Base-by-base conservation (phyloP, 2,888 invertebrate genomes). In the Hypolimnas misippus region DNA sequence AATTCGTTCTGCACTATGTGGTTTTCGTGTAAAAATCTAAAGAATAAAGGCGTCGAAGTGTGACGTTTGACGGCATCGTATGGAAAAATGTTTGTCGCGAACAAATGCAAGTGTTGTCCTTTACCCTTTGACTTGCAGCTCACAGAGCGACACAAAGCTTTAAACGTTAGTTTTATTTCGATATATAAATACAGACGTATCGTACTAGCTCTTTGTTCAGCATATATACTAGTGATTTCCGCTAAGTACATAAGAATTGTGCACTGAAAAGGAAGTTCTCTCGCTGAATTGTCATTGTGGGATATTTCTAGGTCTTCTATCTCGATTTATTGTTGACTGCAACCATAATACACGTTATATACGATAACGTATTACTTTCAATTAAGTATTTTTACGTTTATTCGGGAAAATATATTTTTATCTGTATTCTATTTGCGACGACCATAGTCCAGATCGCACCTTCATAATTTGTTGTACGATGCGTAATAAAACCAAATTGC, bases 131-230 rank as follows among this genome's bases (percentile, higher is more conserved):
- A 42, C 5, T 42, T 42, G 17, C 42, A 42, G 17, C 42, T 19
- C 12, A 17, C 42, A 42, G 42, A 42, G 42, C 8, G 17, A 42
- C 42, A 42, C n/a, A 42, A 42, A 3, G 17, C 8, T 10, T 42
- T 42, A 42, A 42, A 17, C 42, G 42, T 42, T 42, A 42, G 17
- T 17, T 42, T 42, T 42, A 42, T 42, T 42, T 10, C 17, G 42
- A 10, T 42, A 17, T 42, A 42, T 17, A 42, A 42, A 42, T 16
- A 17, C 16, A 17, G 17, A 42, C 8, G 42, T 42, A 19, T 42
- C 42, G 42, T 42, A 19, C 42, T 42, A 10, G 17, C 42, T 42
- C 17, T 17, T 42, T 42, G 42, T 42, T 17, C 42, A 10, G 17
- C 3, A n/a, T n/a, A 42, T 8, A 42, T 17, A 42, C 42, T 10